A percentile compares a stretch with the other conserved stretches of the same genome.
phyloP scores from a whole-genome alignment of 2,888 invertebrate species.

The Pseudococcus viburni region DNA sequence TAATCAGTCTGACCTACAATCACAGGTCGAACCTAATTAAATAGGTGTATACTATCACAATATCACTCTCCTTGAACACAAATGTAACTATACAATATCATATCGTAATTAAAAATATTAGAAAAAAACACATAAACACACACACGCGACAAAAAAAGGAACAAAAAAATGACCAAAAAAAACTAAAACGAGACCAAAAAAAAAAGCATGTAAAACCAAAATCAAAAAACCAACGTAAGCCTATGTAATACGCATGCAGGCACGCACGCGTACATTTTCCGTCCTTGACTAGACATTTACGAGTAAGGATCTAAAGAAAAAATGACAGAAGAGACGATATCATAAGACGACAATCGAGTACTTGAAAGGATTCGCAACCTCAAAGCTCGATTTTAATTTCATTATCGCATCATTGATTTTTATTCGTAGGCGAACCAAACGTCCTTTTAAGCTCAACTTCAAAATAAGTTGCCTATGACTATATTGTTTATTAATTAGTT shows the following conservation, averaged over 20 bases:
- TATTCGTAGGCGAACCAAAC: not conserved
- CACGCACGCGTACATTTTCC: constrained; percentile 8
- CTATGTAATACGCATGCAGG: not conserved
- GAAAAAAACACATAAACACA: not conserved
- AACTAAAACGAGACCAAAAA: not conserved
- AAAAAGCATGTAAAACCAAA: not conserved
- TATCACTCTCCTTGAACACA: constrained; percentile 6
- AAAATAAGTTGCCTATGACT: not conserved
- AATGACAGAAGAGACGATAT: not conserved
- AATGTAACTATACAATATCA: not conserved
- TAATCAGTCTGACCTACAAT: constrained; percentile 22
- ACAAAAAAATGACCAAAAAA: not conserved
- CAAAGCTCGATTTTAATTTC: constrained; percentile 57
- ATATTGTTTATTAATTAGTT: no score
- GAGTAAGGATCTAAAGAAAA: not conserved
- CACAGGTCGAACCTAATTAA: not conserved
- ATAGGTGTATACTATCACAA: not conserved
- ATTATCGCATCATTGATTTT: constrained; percentile 59
- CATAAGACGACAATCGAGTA: not conserved
- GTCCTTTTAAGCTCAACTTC: not conserved
- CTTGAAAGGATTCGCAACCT: constrained; percentile 65
- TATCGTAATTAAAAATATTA: not conserved
- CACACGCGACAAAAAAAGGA: not conserved
- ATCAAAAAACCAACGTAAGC: not conserved
- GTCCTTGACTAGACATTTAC: not conserved